Evolutionary conservation across 1,140 invertebrate species (phyloP), one percentile per base, ranked within the genome.

Genomic region (Zaprionus gabonicus): DNA sequence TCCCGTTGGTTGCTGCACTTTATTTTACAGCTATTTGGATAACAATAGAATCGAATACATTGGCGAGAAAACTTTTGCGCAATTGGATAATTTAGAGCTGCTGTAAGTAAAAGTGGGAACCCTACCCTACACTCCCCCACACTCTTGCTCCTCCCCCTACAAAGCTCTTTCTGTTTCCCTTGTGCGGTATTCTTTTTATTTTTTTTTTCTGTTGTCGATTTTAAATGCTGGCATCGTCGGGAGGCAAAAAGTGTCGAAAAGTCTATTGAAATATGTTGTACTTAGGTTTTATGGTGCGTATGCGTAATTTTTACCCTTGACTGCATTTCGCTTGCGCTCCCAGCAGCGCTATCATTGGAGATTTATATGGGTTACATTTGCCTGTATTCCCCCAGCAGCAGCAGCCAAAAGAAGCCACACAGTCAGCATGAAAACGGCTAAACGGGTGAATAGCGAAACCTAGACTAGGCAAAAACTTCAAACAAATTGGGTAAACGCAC

Each of bases 1-100:
- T 51, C 46, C 12, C 46, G 25, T 72, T 51, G n/a, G 34, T 34
- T 51, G 28, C 34, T 75, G 66, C 68, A 72, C 56, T 71, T 75
- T 72, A 53, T 66, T 79, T 90, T 84, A 62, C 84, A 94, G 94
- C 53, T 88, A 93, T 74, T 86, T 94, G 73, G 92, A 93, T 74
- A 76, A 92, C 59, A 94, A 94, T 91, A 71, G 76, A 41, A 93
- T 94, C 59, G 80, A 93, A 71, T 90, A 77, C 46, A 92, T 94
- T 74, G 91, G 90, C 46, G 76, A 93, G 58, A 79, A 93, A 75
- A 93, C 93, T 65, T 94, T 94, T 87, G 69, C 73, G 34, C 76
- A 87, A 70, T 83, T 94, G 72, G 84, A 92, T 41, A 81, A 91
- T 80, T 85, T 94, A 65, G 83, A 91, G 73, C 92, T 93, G 70